Conservation (phyloP, 2,797 vertebrate species). For the Diglossa cyanea region DNA sequence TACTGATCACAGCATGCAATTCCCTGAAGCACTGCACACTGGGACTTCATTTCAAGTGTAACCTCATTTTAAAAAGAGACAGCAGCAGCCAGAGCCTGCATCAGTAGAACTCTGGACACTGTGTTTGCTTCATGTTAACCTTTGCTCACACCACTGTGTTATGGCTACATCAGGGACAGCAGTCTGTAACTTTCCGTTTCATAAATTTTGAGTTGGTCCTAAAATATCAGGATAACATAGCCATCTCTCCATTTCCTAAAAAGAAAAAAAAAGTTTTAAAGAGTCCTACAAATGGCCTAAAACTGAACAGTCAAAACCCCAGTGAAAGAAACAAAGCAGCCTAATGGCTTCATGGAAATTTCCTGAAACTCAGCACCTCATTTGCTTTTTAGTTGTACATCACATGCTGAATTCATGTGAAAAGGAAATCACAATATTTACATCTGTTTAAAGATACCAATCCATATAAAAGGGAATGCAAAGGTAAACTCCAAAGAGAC, state of each 20-base stretch:
- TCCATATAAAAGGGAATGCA: conserved; percentile 60
- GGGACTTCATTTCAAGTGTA: conserved; percentile 51
- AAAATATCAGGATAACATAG: not conserved
- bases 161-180: not conserved
- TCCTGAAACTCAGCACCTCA: conserved; percentile 38
- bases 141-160: not conserved
- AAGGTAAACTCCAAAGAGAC: conserved; percentile 55
- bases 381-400: conserved; percentile 46
- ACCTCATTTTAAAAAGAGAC: conserved; percentile 7
- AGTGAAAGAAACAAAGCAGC: not conserved
- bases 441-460: conserved; percentile 53
- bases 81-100: conserved; percentile 12
- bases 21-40: conserved; percentile 46
- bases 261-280: not conserved
- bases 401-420: conserved; percentile 46
- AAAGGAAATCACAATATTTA: conserved; percentile 59
- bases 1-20: conserved; percentile 65
- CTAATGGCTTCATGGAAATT: conserved; percentile 33
- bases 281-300: not conserved
- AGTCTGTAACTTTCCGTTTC: conserved; percentile 21
- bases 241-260: not conserved
- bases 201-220: not conserved
- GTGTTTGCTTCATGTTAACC: not conserved
- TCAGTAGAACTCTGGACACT: not conserved
- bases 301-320: conserved; percentile 19